These are phyloP conservation scores for Lepilemur septentrionalis DNA, from an alignment of 2,797 vertebrate genomes.

Conservation along the genomic window DNA sequence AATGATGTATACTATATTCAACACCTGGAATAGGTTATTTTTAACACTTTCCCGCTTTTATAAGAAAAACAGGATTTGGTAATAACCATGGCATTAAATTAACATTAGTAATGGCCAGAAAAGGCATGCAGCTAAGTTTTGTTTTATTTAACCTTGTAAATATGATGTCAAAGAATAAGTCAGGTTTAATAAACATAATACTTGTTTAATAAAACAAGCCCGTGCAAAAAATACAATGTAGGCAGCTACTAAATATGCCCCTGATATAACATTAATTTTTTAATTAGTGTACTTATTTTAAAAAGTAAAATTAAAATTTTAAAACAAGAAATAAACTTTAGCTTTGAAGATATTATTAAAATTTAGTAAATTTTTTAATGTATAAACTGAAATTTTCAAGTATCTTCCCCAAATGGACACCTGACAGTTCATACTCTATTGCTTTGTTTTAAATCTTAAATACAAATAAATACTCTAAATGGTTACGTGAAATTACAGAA, in stretches of 20 bases:
- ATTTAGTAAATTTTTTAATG: background rate
- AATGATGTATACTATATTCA: background rate
- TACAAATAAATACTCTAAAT: background rate
- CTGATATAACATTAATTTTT: background rate
- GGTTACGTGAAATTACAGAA: background rate
- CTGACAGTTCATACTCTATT: background rate
- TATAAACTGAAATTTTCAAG: background rate
- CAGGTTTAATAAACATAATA: background rate
- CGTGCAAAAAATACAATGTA: background rate
- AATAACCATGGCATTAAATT: background rate
- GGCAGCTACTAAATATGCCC: background rate
- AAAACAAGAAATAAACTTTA: background rate
- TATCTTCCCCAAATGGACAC: background rate
- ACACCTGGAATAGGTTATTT: background rate
- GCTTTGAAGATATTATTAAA: background rate
- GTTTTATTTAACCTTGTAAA: background rate
- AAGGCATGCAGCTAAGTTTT: background rate
- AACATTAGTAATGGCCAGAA: background rate
- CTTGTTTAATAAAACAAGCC: background rate
- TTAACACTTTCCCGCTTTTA: background rate
- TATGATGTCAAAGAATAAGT: background rate
- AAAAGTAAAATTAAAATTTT: background rate
- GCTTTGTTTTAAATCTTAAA: background rate
- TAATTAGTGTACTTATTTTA: background rate
- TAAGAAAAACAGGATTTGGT: background rate